Evolutionary conservation across 2,113 vertebrate species (phyloP), one percentile per base, ranked within the genome.

Genomic region (Podilymbus podiceps): DNA sequence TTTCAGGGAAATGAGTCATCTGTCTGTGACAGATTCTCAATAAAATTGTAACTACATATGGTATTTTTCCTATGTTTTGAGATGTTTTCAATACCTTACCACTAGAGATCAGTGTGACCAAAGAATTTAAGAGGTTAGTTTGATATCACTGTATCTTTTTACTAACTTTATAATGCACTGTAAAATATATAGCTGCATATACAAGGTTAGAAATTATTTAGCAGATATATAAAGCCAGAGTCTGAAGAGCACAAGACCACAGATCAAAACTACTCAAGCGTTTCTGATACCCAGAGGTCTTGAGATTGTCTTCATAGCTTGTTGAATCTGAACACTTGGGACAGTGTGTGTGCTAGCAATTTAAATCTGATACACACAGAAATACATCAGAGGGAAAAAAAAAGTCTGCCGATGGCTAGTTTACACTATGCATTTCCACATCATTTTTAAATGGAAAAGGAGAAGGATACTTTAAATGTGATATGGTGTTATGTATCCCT

Each of bases 31-130:
- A 77, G 60, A 76, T 59, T 86, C 64, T 38, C 19, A 86, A 21
- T 44, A 62, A 72, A 75, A 50, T 31, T 90, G 21, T 47, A 90
- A 53, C 38, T 49, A n/a, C 14, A 4, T 59, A 8, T 22, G 8
- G 6, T 63, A n/a, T 40, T 85, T 85, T 84, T 76, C 30, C 46
- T 88, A 5, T 5, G 58, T 94, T 84, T 67, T 83, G 50, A 77
- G 31, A 33, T 71, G 7, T 86, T 96, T 96, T 79, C 72, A 75
- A 16, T 28, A 68, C 20, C 69, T 97, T 95, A 88, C 96, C 97
- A 96, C 96, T 97, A 98, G 98, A 98, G 97, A 82, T 92, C 97
- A 98, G 94, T 96, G 84, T 97, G 91, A 89, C 91, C 97, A 98
- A 98, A 96, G 88, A 96, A 98, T 97, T 97, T 63, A 73, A 35